phyloP scores from a whole-genome alignment of 2,888 invertebrate species.

The Dysmachus trigonus region DNA sequence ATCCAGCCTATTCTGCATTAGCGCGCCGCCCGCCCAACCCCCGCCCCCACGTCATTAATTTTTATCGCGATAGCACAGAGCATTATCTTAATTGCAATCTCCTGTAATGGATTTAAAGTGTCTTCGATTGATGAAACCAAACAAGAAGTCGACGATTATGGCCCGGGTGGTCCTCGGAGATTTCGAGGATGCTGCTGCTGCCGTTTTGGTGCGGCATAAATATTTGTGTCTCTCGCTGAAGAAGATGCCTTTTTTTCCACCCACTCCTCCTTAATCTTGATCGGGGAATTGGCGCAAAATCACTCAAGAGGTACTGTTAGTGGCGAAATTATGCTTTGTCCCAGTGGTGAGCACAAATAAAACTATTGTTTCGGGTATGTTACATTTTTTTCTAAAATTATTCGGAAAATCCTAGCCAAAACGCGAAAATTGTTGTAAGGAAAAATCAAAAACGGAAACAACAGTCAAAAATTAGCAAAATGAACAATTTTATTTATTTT shows the following conservation, averaged over 20 bases:
- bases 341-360: not conserved
- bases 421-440: too few species aligned
- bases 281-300: not conserved
- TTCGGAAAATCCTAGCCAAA: too few species aligned
- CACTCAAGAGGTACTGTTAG: not conserved
- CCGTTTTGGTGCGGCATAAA: not conserved
- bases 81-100: slow-evolving; percentile 41
- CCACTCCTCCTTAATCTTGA: not conserved
- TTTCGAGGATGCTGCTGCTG: not conserved
- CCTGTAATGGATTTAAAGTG: slow-evolving; percentile 38
- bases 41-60: not conserved
- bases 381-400: not conserved
- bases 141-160: slow-evolving; percentile 23
- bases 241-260: not conserved
- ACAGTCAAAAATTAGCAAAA: too few species aligned
- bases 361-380: not conserved
- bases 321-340: not conserved
- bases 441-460: too few species aligned
- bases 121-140: slow-evolving; percentile 39
- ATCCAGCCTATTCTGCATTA: not conserved
- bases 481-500: too few species aligned
- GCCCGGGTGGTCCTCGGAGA: not conserved
- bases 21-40: not conserved
- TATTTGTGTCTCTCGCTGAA: slow-evolving; percentile 7
- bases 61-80: slow-evolving; percentile 31